Percentiles rank a stretch among this genome's conserved stretches.
Conservation (phyloP, 92 coral and sea anemone species). For the Ricordea florida region DNA sequence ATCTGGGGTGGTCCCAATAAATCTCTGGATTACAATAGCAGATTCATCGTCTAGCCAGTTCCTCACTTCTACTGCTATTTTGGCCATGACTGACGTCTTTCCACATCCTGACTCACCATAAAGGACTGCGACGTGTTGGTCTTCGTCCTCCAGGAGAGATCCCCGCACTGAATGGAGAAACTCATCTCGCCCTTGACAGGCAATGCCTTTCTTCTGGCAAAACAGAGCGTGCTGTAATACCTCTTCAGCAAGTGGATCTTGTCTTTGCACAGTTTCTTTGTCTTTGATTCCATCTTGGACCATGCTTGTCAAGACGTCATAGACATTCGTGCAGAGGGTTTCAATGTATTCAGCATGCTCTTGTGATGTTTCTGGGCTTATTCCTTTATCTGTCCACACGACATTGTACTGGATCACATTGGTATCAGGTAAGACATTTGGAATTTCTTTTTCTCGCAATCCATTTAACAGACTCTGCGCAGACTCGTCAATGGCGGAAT, state of each 20-base stretch:
- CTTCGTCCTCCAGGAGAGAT: conserved; percentile 37
- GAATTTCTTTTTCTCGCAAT: conserved; percentile 62
- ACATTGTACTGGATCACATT: conserved; percentile 72
- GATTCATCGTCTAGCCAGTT: conserved; percentile 57
- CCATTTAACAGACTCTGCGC: conserved; percentile 53
- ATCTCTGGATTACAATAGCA: conserved; percentile 76
- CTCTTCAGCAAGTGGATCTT: conserved; percentile 78
- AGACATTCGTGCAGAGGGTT: conserved; percentile 73
- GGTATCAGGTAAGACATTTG: conserved; percentile 46
- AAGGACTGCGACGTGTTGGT: conserved; percentile 60
- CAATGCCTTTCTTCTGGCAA: conserved; percentile 80
- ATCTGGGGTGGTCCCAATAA: conserved; percentile 91
- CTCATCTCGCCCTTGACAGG: conserved; percentile 85
- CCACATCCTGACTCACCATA: conserved; percentile 97
- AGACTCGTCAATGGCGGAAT: conserved; percentile 55
- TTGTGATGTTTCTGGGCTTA: conserved; percentile 70
- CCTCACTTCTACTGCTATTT: conserved; percentile 54
- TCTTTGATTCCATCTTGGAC: conserved; percentile 71
- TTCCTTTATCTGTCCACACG: conserved; percentile 82
- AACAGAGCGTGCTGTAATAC: conserved; percentile 80
- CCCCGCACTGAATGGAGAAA: conserved; percentile 63
- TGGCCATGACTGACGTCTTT: conserved; percentile 95
- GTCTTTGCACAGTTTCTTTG: conserved; percentile 55
- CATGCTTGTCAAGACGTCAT: conserved; percentile 65
- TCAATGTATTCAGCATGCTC: conserved; percentile 86